Conservation (phyloP, 2,888 invertebrate genomes). For the Choristoneura rosaceana region DNA sequence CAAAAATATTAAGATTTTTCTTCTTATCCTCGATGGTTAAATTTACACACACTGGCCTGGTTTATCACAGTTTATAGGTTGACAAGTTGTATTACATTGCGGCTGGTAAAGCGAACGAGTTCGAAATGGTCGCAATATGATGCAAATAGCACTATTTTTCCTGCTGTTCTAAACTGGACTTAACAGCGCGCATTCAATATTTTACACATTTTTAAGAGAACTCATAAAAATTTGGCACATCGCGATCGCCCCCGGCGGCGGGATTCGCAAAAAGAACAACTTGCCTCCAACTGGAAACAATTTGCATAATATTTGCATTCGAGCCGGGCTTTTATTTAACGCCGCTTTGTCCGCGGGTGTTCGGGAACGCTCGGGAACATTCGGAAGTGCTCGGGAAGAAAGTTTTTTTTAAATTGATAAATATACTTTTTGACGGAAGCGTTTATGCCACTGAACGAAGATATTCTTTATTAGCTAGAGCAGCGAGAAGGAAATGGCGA, state of each 20-base stretch:
- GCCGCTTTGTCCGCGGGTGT: conserved; percentile 42
- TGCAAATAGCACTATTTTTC: too few species aligned
- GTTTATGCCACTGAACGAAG: too few species aligned
- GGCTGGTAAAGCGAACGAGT: too few species aligned
- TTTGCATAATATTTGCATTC: conserved; percentile 72
- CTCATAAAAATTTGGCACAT: conserved; percentile 25
- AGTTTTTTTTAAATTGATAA: background rate
- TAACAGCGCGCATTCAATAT: background rate
- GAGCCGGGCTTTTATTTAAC: conserved; percentile 45
- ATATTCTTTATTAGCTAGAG: too few species aligned
- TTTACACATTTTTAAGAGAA: conserved; percentile 38
- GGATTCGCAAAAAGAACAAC: conserved; percentile 50
- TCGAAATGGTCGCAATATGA: too few species aligned
- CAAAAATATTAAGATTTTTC: too few species aligned
- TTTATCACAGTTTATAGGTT: too few species aligned
- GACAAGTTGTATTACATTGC: too few species aligned
- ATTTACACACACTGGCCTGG: too few species aligned
- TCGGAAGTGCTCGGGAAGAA: conserved; percentile 3
- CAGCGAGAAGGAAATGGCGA: too few species aligned
- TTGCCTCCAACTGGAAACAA: conserved; percentile 51
- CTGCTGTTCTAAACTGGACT: background rate
- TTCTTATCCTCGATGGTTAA: too few species aligned
- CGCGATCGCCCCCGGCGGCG: conserved; percentile 45
- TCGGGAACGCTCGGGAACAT: background rate
- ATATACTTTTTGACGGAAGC: background rate